A percentile compares a stretch with the other conserved stretches of the same genome.
phyloP scores from a whole-genome alignment of 1,140 invertebrate species.

The Anastrepha obliqua region DNA sequence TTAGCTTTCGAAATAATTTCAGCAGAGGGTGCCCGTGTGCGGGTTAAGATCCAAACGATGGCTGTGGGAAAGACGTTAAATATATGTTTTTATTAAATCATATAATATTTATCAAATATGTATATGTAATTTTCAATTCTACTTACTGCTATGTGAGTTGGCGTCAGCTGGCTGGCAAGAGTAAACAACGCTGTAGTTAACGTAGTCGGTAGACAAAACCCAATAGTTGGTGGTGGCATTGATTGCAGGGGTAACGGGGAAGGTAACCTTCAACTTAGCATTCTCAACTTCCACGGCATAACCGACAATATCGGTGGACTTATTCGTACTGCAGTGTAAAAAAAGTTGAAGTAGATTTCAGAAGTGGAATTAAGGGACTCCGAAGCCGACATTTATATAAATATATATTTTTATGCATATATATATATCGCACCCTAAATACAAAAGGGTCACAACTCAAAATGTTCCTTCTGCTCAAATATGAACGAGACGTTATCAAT shows the following conservation, averaged over 20 bases:
- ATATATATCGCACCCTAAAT: no score
- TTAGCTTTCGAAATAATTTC: background rate
- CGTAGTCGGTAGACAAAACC: slow-evolving; percentile 54
- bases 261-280: slow-evolving; percentile 54
- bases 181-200: slow-evolving; percentile 54
- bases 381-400: background rate
- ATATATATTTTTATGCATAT: background rate
- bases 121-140: background rate
- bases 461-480: no score
- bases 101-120: background rate
- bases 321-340: background rate
- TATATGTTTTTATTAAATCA: background rate
- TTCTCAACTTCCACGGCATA: slow-evolving; percentile 28
- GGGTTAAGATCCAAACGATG: slow-evolving; percentile 29
- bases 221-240: slow-evolving; percentile 52
- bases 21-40: background rate
- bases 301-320: slow-evolving; percentile 22
- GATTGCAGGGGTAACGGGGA: slow-evolving; percentile 23
- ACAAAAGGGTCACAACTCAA: no score
- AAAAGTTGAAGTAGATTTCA: background rate
- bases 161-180: background rate
- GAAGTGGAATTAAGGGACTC: background rate
- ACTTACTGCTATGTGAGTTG: slow-evolving; percentile 33
- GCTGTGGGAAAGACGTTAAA: background rate
- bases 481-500: no score